Evolutionary conservation across 2,888 invertebrate genomes (phyloP), one percentile per base, ranked within the genome.

Genomic region (Thysanoteuthis rhombus): DNA sequence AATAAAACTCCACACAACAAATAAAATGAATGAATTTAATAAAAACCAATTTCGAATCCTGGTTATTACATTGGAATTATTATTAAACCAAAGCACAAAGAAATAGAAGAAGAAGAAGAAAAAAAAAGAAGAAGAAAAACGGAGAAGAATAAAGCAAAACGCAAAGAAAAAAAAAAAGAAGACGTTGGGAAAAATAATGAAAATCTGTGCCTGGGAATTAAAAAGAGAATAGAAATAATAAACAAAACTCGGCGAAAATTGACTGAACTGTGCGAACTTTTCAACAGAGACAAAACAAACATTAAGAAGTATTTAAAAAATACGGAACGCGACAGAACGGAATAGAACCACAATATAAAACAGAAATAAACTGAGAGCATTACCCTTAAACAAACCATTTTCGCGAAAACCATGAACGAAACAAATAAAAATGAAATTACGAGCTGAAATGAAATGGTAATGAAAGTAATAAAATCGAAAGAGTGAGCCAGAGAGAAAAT

Each of bases 251-350:
- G 10, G 36, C 0, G 75, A 75, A 75, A n/a, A 75, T 19, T 75
- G 36, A 75, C n/a, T 75, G 75, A 75, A 75, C 75, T 75, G 75
- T 75, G n/a, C 75, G 75, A 75, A 75, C 75, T 75, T 75, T n/a
- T 16, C n/a, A 75, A 75, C n/a, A 36, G 75, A 75, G 16, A 75
- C 75, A 75, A 75, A 75, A 75, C 75, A n/a, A 75, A 75, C n/a
- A 75, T 75, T 75, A 75, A n/a, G n/a, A 75, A 75, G n/a, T n/a
- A 75, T 75, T 75, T 75, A 75, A 75, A 75, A 75, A 75, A 75
- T 75, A 52, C 52, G n/a, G 19, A 75, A 75, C 75, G n/a, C n/a
- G n/a, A 75, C 75, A 75, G n/a, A 75, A 75, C 19, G 75, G 75
- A 75, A 36, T n/a, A n/a, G 36, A 75, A 75, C 75, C 16, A 75